Evolutionary conservation across 2,113 vertebrate genomes (phyloP), one percentile per base, ranked within the genome.

Genomic region (Pogona vitticeps): DNA sequence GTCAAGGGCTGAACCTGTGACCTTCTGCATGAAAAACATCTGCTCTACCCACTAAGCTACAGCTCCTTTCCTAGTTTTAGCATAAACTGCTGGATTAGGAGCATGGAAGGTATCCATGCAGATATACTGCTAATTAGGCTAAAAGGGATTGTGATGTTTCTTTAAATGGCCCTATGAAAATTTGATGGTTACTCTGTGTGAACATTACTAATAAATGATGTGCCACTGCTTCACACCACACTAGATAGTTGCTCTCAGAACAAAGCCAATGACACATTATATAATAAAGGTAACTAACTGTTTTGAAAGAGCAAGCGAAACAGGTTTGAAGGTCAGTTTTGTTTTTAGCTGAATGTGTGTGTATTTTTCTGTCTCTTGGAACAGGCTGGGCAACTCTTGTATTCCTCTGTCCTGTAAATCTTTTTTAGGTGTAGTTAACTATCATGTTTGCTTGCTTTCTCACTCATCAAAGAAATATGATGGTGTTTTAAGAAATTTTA

Each of bases 191-290:
- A 91, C 75, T 87, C 90, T 87, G 77, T 1, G 1, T 82, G 88
- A 92, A 90, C 85, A 61, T 91, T 77, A 67, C 52, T 6, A 26
- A 46, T 71, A 68, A 84, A 63, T n/a, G 31, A 33, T 78, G 36
- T 59, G 61, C 40, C 6, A 14, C 85, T 63, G 28, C 36, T 23
- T 78, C 18, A 71, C 1, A 46, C 58, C 12, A 86, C 59, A 14
- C 85, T 9, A 42, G 46, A 79, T 83, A 88, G 90, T 77, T 87
- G 36, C 58, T 89, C 93, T 89, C 77, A 86, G 90, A 91, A 89
- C 65, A 90, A 79, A 83, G 40, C 80, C 85, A 81, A 8, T 33
- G 59, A 65, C 0, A 0, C 0, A 2, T 75, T 76, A 42, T 65
- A 61, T 4, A 10, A 79, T 63, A n/a, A 76, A 75, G 38, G 78